Conservation (phyloP, 1,140 invertebrate genomes). For the Zaprionus ghesquierei region DNA sequence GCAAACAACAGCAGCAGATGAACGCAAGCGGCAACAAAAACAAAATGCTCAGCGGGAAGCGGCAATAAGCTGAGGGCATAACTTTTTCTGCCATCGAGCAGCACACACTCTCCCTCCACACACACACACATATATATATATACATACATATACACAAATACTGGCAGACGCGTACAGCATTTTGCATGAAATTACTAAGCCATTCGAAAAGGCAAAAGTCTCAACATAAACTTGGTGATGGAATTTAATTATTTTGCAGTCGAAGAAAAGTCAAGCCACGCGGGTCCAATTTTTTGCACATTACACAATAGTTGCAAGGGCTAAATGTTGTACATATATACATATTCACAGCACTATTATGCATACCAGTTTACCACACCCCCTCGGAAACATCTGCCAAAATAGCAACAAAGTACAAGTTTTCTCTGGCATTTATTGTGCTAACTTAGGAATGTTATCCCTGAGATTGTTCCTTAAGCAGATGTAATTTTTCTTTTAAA, state of each 20-base stretch:
- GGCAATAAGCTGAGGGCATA: slow-evolving; percentile 76
- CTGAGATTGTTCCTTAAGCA: not conserved
- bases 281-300: slow-evolving; percentile 70
- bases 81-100: slow-evolving; percentile 59
- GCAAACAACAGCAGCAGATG: slow-evolving; percentile 68
- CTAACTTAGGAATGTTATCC: slow-evolving; percentile 18
- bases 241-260: slow-evolving; percentile 80
- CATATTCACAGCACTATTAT: not conserved
- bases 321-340: not conserved
- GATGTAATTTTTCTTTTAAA: not conserved
- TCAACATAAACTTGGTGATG: slow-evolving; percentile 60
- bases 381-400: slow-evolving; percentile 50
- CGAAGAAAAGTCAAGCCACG: slow-evolving; percentile 57
- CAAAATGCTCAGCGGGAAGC: slow-evolving; percentile 70
- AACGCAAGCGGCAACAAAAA: slow-evolving; percentile 24
- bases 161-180: slow-evolving; percentile 18
- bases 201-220: slow-evolving; percentile 51
- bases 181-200: slow-evolving; percentile 75
- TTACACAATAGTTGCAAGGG: slow-evolving; percentile 46
- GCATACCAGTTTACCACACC: not conserved
- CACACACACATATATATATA: slow-evolving; percentile 3
- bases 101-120: slow-evolving; percentile 2
- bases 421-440: slow-evolving; percentile 63
- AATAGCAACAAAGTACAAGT: slow-evolving; percentile 50
- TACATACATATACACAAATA: not conserved